Base-by-base conservation (phyloP, 2,113 vertebrate genomes). In the Dascyllus trimaculatus region DNA sequence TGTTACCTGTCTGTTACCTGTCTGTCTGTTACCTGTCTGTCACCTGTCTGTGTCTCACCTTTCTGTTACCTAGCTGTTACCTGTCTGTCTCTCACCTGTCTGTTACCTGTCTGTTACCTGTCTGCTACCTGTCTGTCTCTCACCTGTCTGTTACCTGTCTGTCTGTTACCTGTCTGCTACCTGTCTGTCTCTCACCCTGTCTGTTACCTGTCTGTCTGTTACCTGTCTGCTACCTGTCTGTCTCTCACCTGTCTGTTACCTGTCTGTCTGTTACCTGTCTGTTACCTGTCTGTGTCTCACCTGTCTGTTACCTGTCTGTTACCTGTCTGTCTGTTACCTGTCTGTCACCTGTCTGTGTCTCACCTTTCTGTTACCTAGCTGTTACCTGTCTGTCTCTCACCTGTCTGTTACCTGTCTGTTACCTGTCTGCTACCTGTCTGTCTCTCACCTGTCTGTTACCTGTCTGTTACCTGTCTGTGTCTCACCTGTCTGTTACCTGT, bases 121-220 rank as follows among this genome's bases (percentile, higher is more conserved):
- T 35, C 46, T 53, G n/a, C n/a, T n/a, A n/a, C n/a, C 48, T 6
- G 1, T 46, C 19, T 60, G 4, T 19, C 49, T 64, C n/a, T n/a
- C n/a, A n/a, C n/a, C 2, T n/a, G n/a, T n/a, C n/a, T n/a, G n/a
- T n/a, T n/a, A 43, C 52, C 17, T 38, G 13, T 78, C n/a, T 68
- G 17, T 77, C 71, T 67, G 22, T n/a, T n/a, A n/a, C 29, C 29
- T 10, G 2, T 53, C 25, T 70, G 5, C 26, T 57, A 52, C 26
- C 46, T n/a, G 15, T 35, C 46, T 53, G 29, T 6, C 2, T 46
- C 19, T 60, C 7, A 15, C 49, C 58, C n/a, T n/a, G n/a, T n/a
- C n/a, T n/a, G n/a, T n/a, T 2, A 43, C 52, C 17, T 38, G 13
- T 78, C n/a, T 68, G 17, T 77, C 71, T 67, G 22, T n/a, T n/a